Percentiles rank a stretch among this genome's conserved stretches.
Conservation (phyloP, 2,113 vertebrate species). For the Spea bombifrons region DNA sequence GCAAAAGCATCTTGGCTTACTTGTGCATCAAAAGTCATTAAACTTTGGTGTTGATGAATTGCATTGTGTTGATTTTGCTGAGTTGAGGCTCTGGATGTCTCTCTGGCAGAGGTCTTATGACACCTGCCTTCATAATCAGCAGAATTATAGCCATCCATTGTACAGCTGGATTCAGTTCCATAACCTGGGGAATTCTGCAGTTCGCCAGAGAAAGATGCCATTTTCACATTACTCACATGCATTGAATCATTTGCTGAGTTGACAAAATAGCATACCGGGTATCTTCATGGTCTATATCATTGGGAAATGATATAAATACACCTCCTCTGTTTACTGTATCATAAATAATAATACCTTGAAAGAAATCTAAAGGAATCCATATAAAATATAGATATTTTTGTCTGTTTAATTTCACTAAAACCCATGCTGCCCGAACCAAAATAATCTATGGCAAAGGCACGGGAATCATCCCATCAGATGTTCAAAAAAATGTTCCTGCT, state of each 20-base stretch:
- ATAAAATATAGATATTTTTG: no score
- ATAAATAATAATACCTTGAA: no score
- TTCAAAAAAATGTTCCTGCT: no score
- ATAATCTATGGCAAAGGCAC: no score
- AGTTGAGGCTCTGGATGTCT: constrained; percentile 33
- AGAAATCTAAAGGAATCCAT: no score
- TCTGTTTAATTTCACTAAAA: no score
- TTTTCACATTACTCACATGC: not conserved
- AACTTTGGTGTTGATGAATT: constrained; percentile 29
- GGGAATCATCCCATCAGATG: no score
- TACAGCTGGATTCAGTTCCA: constrained; percentile 1
- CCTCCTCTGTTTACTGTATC: no score
- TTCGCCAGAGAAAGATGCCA: not conserved
- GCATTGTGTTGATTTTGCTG: constrained; percentile 36
- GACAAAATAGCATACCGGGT: no score
- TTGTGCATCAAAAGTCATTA: constrained; percentile 39
- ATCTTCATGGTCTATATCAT: no score
- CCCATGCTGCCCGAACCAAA: no score
- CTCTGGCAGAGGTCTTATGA: constrained; percentile 4
- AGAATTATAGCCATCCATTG: constrained; percentile 16
- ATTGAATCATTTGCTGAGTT: not conserved
- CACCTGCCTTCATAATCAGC: constrained; percentile 29
- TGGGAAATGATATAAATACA: no score
- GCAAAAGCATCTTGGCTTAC: constrained; percentile 24
- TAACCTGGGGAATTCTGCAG: not conserved